Evolutionary conservation across 23 tunicate genomes (phyloP).

Genomic region (Ascidia mentula): DNA sequence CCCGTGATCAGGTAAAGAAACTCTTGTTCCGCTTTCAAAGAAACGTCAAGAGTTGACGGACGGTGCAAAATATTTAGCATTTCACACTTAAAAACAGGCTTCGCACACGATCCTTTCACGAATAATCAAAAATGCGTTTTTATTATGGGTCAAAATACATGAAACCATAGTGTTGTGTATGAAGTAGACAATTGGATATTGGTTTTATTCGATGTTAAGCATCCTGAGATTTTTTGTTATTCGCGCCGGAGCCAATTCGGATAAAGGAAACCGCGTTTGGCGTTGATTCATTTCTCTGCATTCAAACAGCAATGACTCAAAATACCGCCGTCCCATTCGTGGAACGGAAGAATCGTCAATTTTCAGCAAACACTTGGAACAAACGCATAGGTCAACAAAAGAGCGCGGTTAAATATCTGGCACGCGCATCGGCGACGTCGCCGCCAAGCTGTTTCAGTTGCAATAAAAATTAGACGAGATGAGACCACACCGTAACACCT

Average conservation of each 20-base stretch:
- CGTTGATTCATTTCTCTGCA: background rate
- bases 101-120: too few species aligned
- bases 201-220: too few species aligned
- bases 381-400: background rate
- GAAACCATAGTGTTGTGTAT: too few species aligned
- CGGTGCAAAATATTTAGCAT: background rate
- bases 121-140: too few species aligned
- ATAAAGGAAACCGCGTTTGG: conserved; percentile 5
- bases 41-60: background rate
- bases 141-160: too few species aligned
- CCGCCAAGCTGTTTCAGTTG: background rate
- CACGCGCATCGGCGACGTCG: background rate
- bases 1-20: background rate
- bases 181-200: too few species aligned
- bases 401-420: background rate
- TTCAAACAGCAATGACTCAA: background rate
- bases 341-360: too few species aligned
- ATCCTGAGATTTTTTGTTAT: too few species aligned
- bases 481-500: background rate
- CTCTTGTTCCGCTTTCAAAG: background rate
- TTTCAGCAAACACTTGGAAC: too few species aligned
- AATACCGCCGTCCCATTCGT: too few species aligned
- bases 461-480: background rate
- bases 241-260: too few species aligned
- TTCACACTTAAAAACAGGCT: too few species aligned